These are phyloP conservation scores for Psilopsiagon aurifrons DNA, from an alignment of 2,113 vertebrate genomes.

Conservation along the genomic window DNA sequence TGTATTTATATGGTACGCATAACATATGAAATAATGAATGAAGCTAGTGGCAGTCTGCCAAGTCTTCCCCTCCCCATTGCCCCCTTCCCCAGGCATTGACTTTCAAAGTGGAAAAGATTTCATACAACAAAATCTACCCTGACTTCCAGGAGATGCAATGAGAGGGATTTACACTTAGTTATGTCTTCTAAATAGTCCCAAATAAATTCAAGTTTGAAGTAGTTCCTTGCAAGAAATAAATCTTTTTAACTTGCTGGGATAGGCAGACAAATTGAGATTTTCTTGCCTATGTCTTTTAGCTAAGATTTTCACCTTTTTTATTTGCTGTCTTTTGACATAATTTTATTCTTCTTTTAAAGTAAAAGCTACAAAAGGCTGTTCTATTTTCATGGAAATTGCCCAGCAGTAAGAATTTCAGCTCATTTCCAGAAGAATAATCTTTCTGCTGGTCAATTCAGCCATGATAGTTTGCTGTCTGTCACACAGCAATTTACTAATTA, in stretches of 20 bases:
- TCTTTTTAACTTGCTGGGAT: neutral
- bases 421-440: slow-evolving; percentile 73
- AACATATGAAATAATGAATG: slow-evolving; percentile 69
- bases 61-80: slow-evolving; percentile 1
- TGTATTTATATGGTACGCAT: slow-evolving; percentile 57
- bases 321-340: slow-evolving; percentile 51
- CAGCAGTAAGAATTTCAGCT: slow-evolving; percentile 70
- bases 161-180: slow-evolving; percentile 8
- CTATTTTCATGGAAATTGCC: slow-evolving; percentile 77
- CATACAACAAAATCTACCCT: slow-evolving; percentile 75
- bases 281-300: slow-evolving; percentile 27
- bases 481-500: slow-evolving; percentile 74
- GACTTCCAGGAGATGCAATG: slow-evolving; percentile 60
- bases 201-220: slow-evolving; percentile 20
- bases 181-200: slow-evolving; percentile 1
- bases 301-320: slow-evolving; percentile 58
- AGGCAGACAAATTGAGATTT: neutral
- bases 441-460: slow-evolving; percentile 46
- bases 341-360: slow-evolving; percentile 75
- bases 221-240: slow-evolving; percentile 4
- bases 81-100: slow-evolving; percentile 69
- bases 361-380: slow-evolving; percentile 56
- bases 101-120: slow-evolving; percentile 80
- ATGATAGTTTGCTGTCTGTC: slow-evolving; percentile 60
- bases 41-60: slow-evolving; percentile 69